phyloP scores from a whole-genome alignment of 2,113 vertebrate species.

The Tychaedon coryphoeus region DNA sequence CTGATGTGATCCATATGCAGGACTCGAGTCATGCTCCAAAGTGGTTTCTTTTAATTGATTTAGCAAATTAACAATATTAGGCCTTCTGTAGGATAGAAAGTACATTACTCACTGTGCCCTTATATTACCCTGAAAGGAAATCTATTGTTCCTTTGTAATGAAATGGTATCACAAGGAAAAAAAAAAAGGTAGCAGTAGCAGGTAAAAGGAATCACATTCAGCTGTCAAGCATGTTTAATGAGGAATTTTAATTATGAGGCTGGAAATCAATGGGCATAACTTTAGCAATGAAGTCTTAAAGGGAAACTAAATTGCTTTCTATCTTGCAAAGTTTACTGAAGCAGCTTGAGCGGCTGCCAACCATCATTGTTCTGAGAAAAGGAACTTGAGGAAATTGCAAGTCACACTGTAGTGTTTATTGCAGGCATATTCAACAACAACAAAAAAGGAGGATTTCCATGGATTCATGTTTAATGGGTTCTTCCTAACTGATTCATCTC shows the following conservation, averaged over 20 bases:
- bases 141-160: constrained; percentile 74
- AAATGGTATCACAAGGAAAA: constrained; percentile 47
- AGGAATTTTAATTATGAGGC: constrained; percentile 71
- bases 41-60: constrained; percentile 77
- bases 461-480: constrained; percentile 74
- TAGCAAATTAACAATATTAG: constrained; percentile 77
- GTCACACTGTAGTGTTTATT: constrained; percentile 70
- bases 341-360: constrained; percentile 67
- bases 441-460: constrained; percentile 73
- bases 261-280: constrained; percentile 66
- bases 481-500: constrained; percentile 75
- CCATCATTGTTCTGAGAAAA: constrained; percentile 69
- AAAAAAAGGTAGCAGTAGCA: constrained; percentile 57
- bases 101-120: constrained; percentile 62
- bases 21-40: constrained; percentile 57
- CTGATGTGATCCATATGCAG: constrained; percentile 68
- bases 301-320: constrained; percentile 57
- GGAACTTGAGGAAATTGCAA: constrained; percentile 70
- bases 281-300: constrained; percentile 55
- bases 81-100: constrained; percentile 68
- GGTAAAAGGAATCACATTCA: constrained; percentile 70
- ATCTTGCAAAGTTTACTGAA: constrained; percentile 62
- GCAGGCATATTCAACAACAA: constrained; percentile 70
- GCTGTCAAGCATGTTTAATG: constrained; percentile 68
- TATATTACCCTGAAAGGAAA: constrained; percentile 70